Evolutionary conservation across 2,113 vertebrate genomes (phyloP).

Genomic region (Octodon degus): DNA sequence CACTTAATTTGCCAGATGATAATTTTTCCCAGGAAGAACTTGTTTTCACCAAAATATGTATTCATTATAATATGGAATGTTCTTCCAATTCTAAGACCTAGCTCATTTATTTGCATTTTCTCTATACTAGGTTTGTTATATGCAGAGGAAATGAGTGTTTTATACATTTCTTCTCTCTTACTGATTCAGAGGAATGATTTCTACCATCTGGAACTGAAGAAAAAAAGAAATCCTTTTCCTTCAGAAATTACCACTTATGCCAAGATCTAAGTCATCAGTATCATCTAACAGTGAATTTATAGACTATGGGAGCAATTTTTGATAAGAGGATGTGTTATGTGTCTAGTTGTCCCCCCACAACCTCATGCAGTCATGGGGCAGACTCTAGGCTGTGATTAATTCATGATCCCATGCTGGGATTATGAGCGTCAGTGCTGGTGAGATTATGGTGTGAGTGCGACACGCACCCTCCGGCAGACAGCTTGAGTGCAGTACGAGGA

Average conservation of each 20-base stretch:
- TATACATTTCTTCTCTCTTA: neutral
- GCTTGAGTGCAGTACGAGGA: no score
- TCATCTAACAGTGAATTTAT: neutral
- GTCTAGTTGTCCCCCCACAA: no score
- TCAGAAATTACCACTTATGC: neutral
- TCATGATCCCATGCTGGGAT: no score
- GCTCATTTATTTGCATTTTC: slow-evolving; percentile 3
- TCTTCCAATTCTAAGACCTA: neutral
- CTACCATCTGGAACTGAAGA: neutral
- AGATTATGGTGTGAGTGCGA: no score
- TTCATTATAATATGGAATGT: neutral
- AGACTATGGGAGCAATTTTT: neutral
- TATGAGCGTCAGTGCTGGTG: no score
- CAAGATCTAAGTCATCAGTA: neutral
- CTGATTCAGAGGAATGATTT: neutral
- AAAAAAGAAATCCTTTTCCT: neutral
- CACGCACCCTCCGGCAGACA: no score
- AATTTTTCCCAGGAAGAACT: slow-evolving; percentile 2
- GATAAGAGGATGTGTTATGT: neutral
- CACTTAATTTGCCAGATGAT: neutral
- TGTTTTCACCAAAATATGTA: neutral
- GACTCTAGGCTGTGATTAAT: no score
- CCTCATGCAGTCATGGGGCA: no score
- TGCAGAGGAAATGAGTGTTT: neutral
- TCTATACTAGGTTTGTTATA: neutral